These are phyloP conservation scores for Poeciliopsis retropinna DNA, from an alignment of 2,113 vertebrate genomes.

Conservation along the genomic window DNA sequence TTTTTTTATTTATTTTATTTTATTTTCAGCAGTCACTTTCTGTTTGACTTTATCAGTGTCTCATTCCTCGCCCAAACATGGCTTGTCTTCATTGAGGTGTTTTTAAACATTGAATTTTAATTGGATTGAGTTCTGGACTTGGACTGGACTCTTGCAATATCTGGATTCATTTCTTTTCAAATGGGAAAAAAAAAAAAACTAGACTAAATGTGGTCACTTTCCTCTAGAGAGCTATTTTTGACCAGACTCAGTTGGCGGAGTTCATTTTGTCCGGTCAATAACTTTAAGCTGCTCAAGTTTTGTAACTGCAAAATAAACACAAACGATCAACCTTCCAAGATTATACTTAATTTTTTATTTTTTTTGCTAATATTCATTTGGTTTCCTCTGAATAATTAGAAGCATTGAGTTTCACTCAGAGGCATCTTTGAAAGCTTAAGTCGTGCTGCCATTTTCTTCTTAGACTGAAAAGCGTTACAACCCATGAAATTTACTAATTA, in stretches of 20 bases:
- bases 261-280: background rate
- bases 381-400: background rate
- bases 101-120: background rate
- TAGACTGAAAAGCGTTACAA: background rate
- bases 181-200: too few relatives aligned
- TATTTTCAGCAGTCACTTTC: background rate
- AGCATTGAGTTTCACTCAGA: background rate
- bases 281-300: background rate
- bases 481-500: background rate
- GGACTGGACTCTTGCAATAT: background rate
- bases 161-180: background rate
- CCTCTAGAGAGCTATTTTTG: background rate
- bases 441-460: background rate
- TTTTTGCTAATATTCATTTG: background rate
- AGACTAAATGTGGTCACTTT: background rate
- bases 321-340: background rate
- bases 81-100: background rate
- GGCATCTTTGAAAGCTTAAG: background rate
- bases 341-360: background rate
- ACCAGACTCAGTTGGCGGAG: background rate
- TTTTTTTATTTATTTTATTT: background rate
- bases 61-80: background rate
- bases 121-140: background rate
- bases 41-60: background rate
- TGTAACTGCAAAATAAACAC: background rate